phyloP scores from a whole-genome alignment of 2,888 invertebrate genomes.

The Campoplex capitator region DNA sequence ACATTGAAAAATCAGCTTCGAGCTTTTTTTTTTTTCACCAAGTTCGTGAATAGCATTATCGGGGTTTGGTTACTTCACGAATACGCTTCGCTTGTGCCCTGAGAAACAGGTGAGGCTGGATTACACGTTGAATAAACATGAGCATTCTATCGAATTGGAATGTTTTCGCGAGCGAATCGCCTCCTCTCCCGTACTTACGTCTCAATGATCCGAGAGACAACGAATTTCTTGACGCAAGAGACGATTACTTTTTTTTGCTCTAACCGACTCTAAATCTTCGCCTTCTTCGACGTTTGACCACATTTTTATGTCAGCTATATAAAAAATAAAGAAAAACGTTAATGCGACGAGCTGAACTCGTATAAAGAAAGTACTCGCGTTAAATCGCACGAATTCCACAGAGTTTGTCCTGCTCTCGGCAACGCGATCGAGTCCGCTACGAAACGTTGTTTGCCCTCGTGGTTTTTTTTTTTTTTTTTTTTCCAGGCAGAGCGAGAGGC shows the following conservation, averaged over 20 bases:
- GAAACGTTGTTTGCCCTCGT: slow-evolving; percentile 45
- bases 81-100: background rate
- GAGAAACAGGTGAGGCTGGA: slow-evolving; percentile 3
- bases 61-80: background rate
- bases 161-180: background rate
- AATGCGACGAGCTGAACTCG: background rate
- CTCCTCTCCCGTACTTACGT: background rate
- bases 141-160: background rate
- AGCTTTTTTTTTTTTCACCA: background rate
- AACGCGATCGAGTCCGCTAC: slow-evolving; percentile 28
- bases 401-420: slow-evolving; percentile 25
- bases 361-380: slow-evolving; percentile 14
- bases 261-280: background rate
- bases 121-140: slow-evolving; percentile 11
- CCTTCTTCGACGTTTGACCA: background rate
- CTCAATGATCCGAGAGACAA: background rate
- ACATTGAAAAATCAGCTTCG: background rate
- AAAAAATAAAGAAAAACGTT: background rate
- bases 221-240: background rate
- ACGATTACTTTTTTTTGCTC: background rate
- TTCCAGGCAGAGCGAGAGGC: background rate
- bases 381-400: slow-evolving; percentile 13
- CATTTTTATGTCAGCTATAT: slow-evolving; percentile 23
- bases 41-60: too few relatives aligned
- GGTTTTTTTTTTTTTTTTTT: slow-evolving; percentile 13